These are phyloP conservation scores for Rhinopomastus cyanomelas DNA, from an alignment of 2,113 vertebrate species.

Conservation along the genomic window DNA sequence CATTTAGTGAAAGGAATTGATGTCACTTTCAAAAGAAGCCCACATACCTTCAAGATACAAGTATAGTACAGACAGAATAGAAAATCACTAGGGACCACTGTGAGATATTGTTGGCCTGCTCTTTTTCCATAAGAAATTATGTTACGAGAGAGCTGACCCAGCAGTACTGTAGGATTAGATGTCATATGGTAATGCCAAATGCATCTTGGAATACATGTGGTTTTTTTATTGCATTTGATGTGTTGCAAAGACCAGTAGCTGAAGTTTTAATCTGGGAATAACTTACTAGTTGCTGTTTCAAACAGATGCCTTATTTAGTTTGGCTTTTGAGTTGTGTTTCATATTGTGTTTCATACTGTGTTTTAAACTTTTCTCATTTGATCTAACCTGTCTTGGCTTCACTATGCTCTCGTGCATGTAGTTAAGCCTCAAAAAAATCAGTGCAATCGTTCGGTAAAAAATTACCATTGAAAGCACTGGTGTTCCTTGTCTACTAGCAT, in stretches of 20 bases:
- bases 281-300: background rate
- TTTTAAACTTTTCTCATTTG: background rate
- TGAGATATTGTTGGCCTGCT: background rate
- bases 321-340: background rate
- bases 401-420: background rate
- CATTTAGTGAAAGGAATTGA: background rate
- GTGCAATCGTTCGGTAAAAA: background rate
- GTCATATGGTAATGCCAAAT: background rate
- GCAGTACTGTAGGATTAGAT: background rate
- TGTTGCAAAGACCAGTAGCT: background rate
- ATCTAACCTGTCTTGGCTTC: background rate
- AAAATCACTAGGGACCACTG: background rate
- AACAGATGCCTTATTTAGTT: background rate
- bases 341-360: background rate
- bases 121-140: slow-evolving; percentile 12
- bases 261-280: background rate
- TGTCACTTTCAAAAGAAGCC: background rate
- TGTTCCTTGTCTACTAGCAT: background rate
- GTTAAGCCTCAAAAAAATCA: background rate
- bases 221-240: background rate
- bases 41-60: background rate
- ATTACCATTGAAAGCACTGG: background rate
- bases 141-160: background rate
- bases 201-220: background rate
- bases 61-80: background rate